Evolutionary conservation across 2,113 vertebrate species (phyloP).

Genomic region (Nothobranchius kuhntae): DNA sequence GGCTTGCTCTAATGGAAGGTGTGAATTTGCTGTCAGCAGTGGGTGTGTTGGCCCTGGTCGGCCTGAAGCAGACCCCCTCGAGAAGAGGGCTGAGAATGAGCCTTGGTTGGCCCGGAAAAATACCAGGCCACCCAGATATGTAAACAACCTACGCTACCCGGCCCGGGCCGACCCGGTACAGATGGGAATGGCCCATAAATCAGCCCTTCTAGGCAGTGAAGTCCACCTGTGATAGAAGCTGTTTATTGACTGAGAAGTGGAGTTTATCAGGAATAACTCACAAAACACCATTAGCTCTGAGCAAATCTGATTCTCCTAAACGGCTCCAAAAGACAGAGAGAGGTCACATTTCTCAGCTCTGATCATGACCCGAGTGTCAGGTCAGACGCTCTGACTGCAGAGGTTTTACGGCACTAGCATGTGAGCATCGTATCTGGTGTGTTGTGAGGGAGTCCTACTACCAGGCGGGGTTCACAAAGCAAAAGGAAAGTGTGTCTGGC

Average conservation of each 20-base stretch:
- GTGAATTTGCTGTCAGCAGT: no score
- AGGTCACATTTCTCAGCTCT: constrained; percentile 12
- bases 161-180: no score
- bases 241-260: constrained; percentile 43
- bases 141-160: no score
- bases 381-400: constrained; percentile 16
- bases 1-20: no score
- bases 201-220: constrained; percentile 1
- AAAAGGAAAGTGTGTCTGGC: constrained; percentile 47
- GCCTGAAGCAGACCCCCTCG: no score
- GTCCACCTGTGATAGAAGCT: constrained; percentile 40
- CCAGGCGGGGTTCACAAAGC: constrained; percentile 48
- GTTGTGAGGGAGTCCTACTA: constrained; percentile 29
- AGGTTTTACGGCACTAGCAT: neutral
- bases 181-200: no score
- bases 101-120: no score
- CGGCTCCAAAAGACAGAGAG: neutral
- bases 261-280: constrained; percentile 42
- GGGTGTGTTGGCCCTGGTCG: no score
- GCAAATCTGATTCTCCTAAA: constrained; percentile 44
- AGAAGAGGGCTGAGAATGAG: no score
- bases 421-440: constrained; percentile 19
- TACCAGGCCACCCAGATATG: no score
- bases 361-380: constrained; percentile 2
- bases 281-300: constrained; percentile 14